Evolutionary conservation across 2,113 vertebrate genomes (phyloP), one percentile per base, ranked within the genome.

Genomic region (Trichomycterus rosablanca): DNA sequence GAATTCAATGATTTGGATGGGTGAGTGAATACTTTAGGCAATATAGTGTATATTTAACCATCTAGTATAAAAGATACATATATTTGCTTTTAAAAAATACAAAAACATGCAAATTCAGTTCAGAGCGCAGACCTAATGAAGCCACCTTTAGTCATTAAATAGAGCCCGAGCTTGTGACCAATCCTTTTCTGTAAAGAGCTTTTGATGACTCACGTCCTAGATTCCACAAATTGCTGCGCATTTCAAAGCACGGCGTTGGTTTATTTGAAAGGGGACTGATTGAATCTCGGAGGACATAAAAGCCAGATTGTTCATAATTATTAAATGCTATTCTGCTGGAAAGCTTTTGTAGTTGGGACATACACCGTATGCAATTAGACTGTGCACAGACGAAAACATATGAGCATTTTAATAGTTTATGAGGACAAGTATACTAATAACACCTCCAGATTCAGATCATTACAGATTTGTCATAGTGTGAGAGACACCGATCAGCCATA

Each of bases 221-320:
- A 64, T 59, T 70, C 46, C 23, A 53, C n/a, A 58, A 69, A 69
- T 59, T 64, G 54, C 54, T 53, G 54, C 22, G 46, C 23, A n/a
- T 6, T 22, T 45, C 37, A 56, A 59, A 59, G 67, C 67, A 53
- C 26, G 50, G 60, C 46, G 16, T 59, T 52, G 34, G 35, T 55
- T 59, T 63, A 70, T 70, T 63, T 70, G 60, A 59, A 63, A 64
- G 49, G 46, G 42, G 60, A 59, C 46, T 70, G 60, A 70, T 64
- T 70, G 60, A 70, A 59, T 64, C 60, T 40, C 67, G 46, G 53
- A 59, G 52, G 54, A 52, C 45, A 70, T 69, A 64, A 64, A 69
- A 70, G 60, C 48, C 46, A 53, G 51, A 64, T 64, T 70, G 51
- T 70, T 69, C 54, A 53, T 69, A 69, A 69, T 69, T 69, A 69